Conservation (phyloP, 2,888 invertebrate species). For the Morpho achilles region DNA sequence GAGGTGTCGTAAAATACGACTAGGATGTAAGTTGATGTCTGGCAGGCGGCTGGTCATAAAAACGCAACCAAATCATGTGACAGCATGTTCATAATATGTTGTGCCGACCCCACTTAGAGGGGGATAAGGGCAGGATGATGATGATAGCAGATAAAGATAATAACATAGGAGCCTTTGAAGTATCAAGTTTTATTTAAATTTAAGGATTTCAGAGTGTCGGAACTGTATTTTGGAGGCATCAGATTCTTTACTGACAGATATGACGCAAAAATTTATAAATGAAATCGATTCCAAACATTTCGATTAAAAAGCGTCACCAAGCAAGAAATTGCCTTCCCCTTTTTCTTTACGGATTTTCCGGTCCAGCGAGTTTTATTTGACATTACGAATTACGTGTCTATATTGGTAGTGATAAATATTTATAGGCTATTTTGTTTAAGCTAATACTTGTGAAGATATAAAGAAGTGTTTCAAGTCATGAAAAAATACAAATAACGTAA, state of each 20-base stretch:
- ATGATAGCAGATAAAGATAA: too few species aligned
- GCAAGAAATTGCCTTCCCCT: constrained; percentile 12
- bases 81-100: too few species aligned
- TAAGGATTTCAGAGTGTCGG: too few species aligned
- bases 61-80: too few species aligned
- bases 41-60: too few species aligned
- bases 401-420: constrained; percentile 9
- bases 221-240: too few species aligned
- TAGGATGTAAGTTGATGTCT: too few species aligned
- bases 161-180: too few species aligned
- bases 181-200: too few species aligned
- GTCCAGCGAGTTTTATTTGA: constrained; percentile 10
- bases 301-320: constrained; percentile 10
- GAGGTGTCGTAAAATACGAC: too few species aligned
- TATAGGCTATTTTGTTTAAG: not conserved
- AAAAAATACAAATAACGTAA: not conserved
- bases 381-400: constrained; percentile 8
- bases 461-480: not conserved
- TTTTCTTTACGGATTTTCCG: constrained; percentile 13
- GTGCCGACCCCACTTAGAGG: too few species aligned
- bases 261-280: constrained; percentile 11
- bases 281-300: constrained; percentile 10
- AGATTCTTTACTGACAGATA: constrained; percentile 7
- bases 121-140: too few species aligned
- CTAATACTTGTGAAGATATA: not conserved